Evolutionary conservation across 2,113 vertebrate species (phyloP).

Genomic region (Sialia sialis): DNA sequence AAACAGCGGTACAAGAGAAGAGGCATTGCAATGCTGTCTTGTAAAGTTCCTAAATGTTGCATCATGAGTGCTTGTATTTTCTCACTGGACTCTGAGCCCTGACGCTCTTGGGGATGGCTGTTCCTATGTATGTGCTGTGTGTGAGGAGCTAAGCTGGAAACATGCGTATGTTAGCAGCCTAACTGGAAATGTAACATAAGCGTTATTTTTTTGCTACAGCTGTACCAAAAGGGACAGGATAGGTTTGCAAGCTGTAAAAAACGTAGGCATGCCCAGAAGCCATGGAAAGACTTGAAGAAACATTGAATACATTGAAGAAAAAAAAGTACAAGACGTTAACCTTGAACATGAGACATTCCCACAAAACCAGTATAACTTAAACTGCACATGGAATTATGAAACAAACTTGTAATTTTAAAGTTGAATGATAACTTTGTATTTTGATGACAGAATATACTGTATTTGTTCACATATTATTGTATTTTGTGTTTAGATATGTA

Average conservation of each 20-base stretch:
- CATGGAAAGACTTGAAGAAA: slow-evolving; percentile 63
- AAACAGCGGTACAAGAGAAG: not conserved
- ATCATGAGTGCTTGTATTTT: not conserved
- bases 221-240: slow-evolving; percentile 60
- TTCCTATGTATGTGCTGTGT: not conserved
- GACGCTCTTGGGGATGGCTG: not conserved
- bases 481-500: slow-evolving; percentile 19
- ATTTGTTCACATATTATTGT: not conserved
- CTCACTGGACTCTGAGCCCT: not conserved
- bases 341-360: slow-evolving; percentile 51
- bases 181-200: slow-evolving; percentile 47
- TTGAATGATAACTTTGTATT: slow-evolving; percentile 37
- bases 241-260: slow-evolving; percentile 70
- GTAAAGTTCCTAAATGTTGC: not conserved
- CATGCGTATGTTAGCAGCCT: not conserved
- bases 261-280: slow-evolving; percentile 63
- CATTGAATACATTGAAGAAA: slow-evolving; percentile 65
- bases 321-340: slow-evolving; percentile 61
- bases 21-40: not conserved
- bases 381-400: slow-evolving; percentile 51
- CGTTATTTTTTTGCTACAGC: slow-evolving; percentile 67
- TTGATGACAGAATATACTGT: slow-evolving; percentile 5
- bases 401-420: slow-evolving; percentile 48
- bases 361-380: slow-evolving; percentile 32
- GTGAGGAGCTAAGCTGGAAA: not conserved